phyloP scores from a whole-genome alignment of 2,888 invertebrate genomes.

The Tachina grossa region DNA sequence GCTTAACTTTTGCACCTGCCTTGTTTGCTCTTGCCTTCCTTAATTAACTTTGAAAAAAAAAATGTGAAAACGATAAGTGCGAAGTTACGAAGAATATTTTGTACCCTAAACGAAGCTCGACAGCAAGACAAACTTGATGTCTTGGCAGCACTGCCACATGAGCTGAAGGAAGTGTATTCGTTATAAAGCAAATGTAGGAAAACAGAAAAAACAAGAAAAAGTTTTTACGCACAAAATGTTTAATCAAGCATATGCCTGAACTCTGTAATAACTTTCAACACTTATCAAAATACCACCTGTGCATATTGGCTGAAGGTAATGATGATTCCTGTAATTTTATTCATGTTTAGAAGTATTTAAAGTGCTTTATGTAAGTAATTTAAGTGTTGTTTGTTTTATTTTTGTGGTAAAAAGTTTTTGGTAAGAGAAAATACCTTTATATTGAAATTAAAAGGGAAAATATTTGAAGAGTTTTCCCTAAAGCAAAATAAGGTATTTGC shows the following conservation, averaged over 20 bases:
- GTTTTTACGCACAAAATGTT: background rate
- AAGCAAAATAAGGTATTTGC: too few species aligned
- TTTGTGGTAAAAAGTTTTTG: background rate
- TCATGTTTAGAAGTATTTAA: background rate
- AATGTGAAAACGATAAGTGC: too few species aligned
- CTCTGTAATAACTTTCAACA: slow-evolving; percentile 22
- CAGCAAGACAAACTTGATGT: background rate
- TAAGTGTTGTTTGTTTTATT: background rate
- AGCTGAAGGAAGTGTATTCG: background rate
- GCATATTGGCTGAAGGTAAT: slow-evolving; percentile 17
- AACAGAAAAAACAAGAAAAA: background rate
- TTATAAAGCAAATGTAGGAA: background rate
- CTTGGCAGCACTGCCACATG: background rate
- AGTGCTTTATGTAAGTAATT: background rate
- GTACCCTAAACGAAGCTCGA: background rate
- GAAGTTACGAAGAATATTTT: background rate
- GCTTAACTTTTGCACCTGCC: slow-evolving; percentile 4
- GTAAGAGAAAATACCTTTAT: background rate
- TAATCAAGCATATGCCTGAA: background rate
- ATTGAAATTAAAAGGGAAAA: background rate
- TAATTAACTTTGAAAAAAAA: slow-evolving; percentile 37
- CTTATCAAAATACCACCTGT: slow-evolving; percentile 19
- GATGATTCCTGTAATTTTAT: slow-evolving; percentile 11
- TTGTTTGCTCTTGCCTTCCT: background rate
- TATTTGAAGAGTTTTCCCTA: too few species aligned